These are phyloP conservation scores for Mythimna vitellina DNA, from an alignment of 2,888 invertebrate genomes.

Conservation along the genomic window DNA sequence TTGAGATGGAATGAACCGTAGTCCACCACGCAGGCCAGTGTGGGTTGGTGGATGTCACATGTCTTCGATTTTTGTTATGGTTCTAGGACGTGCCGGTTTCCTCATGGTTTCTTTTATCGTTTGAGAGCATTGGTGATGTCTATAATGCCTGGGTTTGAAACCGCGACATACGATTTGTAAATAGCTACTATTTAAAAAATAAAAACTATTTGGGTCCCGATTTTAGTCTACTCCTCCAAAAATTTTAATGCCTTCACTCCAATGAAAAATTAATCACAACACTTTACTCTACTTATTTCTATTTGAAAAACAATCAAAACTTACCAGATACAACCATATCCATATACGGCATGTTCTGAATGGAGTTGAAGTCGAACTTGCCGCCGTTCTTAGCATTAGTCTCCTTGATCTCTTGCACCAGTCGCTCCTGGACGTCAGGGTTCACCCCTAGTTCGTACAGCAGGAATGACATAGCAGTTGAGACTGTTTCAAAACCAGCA, in stretches of 20 bases:
- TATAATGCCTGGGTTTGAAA: no score
- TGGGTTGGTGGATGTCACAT: no score
- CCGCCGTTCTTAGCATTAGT: constrained; percentile 80
- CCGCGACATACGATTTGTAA: not conserved
- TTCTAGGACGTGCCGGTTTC: no score
- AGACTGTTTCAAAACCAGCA: constrained; percentile 90
- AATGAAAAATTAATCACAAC: not conserved
- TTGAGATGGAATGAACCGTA: no score
- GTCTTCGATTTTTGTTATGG: no score
- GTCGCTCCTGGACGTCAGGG: constrained; percentile 89
- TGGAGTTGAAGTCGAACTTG: constrained; percentile 86
- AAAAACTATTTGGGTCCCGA: no score
- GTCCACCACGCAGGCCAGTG: no score
- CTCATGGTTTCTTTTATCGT: no score
- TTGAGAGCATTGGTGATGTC: no score
- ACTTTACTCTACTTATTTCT: not conserved
- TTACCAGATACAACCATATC: constrained; percentile 91
- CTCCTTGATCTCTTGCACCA: constrained; percentile 89
- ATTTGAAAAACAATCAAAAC: not conserved
- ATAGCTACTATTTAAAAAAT: not conserved
- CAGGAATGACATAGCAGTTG: constrained; percentile 85
- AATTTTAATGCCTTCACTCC: not conserved
- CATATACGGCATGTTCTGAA: constrained; percentile 90
- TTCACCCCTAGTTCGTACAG: constrained; percentile 90
- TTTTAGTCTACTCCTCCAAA: not conserved